Percentiles rank a stretch among this genome's conserved stretches.
These are phyloP conservation scores for Hippocampus kuda DNA, from an alignment of 2,797 vertebrate genomes.

Conservation along the genomic window DNA sequence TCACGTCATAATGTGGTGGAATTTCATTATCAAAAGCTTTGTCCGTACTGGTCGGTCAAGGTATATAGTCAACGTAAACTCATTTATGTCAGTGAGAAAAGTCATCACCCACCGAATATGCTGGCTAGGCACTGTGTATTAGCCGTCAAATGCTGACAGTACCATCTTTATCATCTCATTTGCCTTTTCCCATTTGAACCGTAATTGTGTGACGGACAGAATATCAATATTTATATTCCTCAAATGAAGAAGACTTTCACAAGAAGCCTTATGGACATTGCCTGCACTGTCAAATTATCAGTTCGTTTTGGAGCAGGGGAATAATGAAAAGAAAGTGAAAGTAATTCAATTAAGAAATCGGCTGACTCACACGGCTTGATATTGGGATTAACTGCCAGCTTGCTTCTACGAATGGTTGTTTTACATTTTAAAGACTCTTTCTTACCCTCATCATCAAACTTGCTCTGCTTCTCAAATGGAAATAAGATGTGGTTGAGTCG, in stretches of 20 bases:
- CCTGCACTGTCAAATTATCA: conserved; percentile 22
- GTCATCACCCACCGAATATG: conserved; percentile 13
- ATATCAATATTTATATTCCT: neutral
- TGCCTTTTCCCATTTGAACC: neutral
- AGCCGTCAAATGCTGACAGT: neutral
- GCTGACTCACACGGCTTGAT: conserved; percentile 44
- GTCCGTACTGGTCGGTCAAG: conserved; percentile 18
- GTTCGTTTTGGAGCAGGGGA: conserved; percentile 34
- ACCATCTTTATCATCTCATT: neutral
- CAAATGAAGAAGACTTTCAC: neutral
- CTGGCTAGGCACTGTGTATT: conserved; percentile 2
- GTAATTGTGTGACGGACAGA: neutral
- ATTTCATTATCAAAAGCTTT: conserved; percentile 7
- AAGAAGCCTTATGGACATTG: conserved; percentile 15
- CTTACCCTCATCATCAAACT: conserved; percentile 43
- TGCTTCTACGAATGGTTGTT: conserved; percentile 42
- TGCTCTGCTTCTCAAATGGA: conserved; percentile 16
- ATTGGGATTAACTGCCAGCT: conserved; percentile 41
- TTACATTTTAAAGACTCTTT: conserved; percentile 49
- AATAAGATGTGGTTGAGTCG: conserved; percentile 15
- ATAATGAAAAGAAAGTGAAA: conserved; percentile 47
- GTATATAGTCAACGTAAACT: neutral
- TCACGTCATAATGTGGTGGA: conserved; percentile 21
- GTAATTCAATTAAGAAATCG: conserved; percentile 47
- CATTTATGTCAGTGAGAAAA: conserved; percentile 21